phyloP scores from a whole-genome alignment of 2,797 vertebrate species.

The Vultur gryphus region DNA sequence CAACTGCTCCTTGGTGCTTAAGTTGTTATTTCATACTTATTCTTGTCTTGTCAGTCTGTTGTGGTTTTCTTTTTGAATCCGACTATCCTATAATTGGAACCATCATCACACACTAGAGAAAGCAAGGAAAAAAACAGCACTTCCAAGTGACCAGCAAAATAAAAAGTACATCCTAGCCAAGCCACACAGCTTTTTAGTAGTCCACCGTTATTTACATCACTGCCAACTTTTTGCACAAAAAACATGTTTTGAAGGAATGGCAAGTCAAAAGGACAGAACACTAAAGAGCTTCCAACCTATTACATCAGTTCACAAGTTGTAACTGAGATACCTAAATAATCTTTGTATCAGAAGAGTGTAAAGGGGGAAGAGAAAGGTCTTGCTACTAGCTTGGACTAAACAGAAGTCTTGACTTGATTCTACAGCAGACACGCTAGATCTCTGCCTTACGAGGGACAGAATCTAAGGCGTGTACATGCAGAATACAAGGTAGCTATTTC shows the following conservation, averaged over 20 bases:
- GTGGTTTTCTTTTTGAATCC: neutral
- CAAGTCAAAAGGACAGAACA: neutral
- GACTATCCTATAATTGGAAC: neutral
- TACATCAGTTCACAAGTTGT: neutral
- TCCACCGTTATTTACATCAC: neutral
- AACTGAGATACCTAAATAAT: neutral
- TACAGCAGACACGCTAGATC: fast-evolving
- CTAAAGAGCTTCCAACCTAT: neutral
- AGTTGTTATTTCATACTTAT: neutral
- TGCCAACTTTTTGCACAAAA: neutral
- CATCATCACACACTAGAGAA: neutral
- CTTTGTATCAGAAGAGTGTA: neutral
- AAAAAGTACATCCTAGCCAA: neutral
- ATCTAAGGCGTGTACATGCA: fast-evolving
- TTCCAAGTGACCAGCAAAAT: neutral
- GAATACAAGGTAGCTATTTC: neutral
- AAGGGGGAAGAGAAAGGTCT: neutral
- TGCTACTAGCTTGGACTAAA: neutral
- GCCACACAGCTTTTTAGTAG: neutral
- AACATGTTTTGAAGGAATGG: neutral
- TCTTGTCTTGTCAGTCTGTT: neutral
- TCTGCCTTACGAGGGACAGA: neutral
- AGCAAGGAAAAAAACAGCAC: neutral
- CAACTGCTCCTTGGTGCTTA: neutral
- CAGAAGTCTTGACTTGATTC: neutral